phyloP scores from a whole-genome alignment of 2,888 invertebrate genomes.

The Halictus quadricinctus region DNA sequence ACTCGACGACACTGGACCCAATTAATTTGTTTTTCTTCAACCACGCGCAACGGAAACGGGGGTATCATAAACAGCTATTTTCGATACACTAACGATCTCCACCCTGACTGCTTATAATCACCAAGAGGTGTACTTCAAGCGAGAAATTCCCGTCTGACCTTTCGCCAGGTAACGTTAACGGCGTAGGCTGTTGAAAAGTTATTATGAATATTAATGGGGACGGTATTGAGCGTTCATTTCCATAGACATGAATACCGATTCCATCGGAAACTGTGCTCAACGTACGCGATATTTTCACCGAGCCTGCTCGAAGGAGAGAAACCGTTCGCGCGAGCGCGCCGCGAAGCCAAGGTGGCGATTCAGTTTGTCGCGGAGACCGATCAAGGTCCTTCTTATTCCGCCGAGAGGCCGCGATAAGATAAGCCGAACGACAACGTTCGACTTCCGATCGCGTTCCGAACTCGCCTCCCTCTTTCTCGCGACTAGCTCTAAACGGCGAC shows the following conservation, averaged over 20 bases:
- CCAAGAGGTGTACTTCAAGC: background rate
- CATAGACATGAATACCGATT: background rate
- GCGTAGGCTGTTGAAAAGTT: background rate
- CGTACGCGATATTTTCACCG: background rate
- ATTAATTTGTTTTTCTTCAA: no score
- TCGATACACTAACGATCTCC: background rate
- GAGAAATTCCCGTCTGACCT: background rate
- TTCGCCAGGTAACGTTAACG: background rate
- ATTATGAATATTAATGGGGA: background rate
- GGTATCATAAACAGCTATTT: background rate
- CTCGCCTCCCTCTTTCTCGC: background rate
- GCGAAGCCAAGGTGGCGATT: conserved; percentile 69
- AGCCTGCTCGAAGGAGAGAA: background rate
- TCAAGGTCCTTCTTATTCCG: conserved; percentile 81
- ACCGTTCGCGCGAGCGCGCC: conserved; percentile 16
- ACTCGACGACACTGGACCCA: no score
- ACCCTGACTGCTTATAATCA: background rate
- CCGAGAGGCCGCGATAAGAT: conserved; percentile 79
- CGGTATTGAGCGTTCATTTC: background rate
- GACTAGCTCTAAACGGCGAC: background rate
- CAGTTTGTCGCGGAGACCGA: conserved; percentile 72
- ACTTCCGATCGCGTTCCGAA: conserved; percentile 74
- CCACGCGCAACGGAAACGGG: no score
- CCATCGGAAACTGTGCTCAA: background rate
- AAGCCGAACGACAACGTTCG: conserved; percentile 71